Percentiles rank a stretch among this genome's conserved stretches.
Conservation (phyloP, 2,113 vertebrate genomes). For the Scatophagus argus region DNA sequence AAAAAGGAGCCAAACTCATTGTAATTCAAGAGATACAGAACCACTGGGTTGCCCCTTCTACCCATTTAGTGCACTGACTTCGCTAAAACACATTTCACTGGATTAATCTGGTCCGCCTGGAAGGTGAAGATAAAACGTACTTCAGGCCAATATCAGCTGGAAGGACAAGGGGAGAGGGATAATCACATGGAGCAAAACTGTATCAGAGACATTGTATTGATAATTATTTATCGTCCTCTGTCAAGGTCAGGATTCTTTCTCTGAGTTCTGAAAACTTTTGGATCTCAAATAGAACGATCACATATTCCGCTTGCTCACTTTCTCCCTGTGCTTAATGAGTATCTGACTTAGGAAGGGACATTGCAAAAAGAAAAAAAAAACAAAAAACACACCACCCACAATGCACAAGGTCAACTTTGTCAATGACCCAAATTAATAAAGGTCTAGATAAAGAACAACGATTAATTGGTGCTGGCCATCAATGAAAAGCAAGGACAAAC, state of each 20-base stretch:
- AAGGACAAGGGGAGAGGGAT: slow-evolving; percentile 63
- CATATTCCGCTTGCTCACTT: slow-evolving; percentile 10
- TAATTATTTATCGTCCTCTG: slow-evolving; percentile 72
- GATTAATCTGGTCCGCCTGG: slow-evolving; percentile 80
- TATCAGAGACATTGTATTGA: slow-evolving; percentile 68
- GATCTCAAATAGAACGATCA: slow-evolving; percentile 11
- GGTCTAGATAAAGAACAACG: slow-evolving; percentile 76
- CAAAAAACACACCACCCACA: slow-evolving; percentile 6
- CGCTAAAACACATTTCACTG: slow-evolving; percentile 77
- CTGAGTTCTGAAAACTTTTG: slow-evolving; percentile 44
- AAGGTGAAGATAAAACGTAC: slow-evolving; percentile 79
- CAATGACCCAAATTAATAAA: slow-evolving; percentile 67
- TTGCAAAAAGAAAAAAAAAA: not conserved
- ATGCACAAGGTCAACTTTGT: slow-evolving; percentile 69
- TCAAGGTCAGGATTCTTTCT: slow-evolving; percentile 67
- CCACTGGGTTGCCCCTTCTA: slow-evolving; percentile 47
- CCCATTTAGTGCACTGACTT: slow-evolving; percentile 67
- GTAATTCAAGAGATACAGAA: slow-evolving; percentile 59
- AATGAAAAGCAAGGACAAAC: slow-evolving; percentile 67
- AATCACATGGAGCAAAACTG: slow-evolving; percentile 65
- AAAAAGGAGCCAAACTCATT: slow-evolving; percentile 55
- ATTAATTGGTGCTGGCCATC: slow-evolving; percentile 72
- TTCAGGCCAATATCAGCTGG: slow-evolving; percentile 70
- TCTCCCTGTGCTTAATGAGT: slow-evolving; percentile 20
- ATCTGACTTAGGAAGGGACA: slow-evolving; percentile 22